These are phyloP conservation scores for Stigmatopora argus DNA, from an alignment of 2,113 vertebrate species.

Conservation along the genomic window DNA sequence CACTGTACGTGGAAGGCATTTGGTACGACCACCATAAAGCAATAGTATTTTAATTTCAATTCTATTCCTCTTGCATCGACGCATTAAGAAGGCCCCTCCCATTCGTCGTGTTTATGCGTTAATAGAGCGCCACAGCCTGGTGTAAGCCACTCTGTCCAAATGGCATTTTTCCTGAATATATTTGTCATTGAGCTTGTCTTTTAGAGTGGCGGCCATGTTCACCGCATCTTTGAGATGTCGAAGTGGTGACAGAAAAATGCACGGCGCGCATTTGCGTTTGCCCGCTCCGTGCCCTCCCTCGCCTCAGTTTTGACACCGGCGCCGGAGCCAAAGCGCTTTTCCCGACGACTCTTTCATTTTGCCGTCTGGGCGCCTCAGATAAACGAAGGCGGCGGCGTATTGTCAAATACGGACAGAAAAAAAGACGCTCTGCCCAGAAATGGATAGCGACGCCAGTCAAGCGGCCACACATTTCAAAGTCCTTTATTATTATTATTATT, in stretches of 20 bases:
- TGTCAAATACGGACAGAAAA: conserved; percentile 66
- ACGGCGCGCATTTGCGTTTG: conserved; percentile 38
- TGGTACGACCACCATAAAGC: too few species aligned
- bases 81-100: too few species aligned
- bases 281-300: conserved; percentile 54
- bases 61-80: too few species aligned
- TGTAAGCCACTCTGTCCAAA: conserved; percentile 11
- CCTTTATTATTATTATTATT: conserved; percentile 3
- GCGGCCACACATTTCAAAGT: conserved; percentile 28
- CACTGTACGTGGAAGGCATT: too few species aligned
- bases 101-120: too few species aligned
- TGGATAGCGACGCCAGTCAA: conserved; percentile 36
- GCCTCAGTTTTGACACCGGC: conserved; percentile 57
- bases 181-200: conserved; percentile 22
- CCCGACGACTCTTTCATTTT: conserved; percentile 68
- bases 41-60: too few species aligned
- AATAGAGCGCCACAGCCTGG: neutral
- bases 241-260: conserved; percentile 42
- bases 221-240: conserved; percentile 30
- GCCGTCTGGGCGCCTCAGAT: conserved; percentile 70
- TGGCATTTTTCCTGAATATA: conserved; percentile 60
- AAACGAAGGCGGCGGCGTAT: conserved; percentile 61
- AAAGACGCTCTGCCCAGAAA: conserved; percentile 17
- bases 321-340: conserved; percentile 61
- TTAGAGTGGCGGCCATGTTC: conserved; percentile 9